A percentile compares a stretch with the other conserved stretches of the same genome.
These are phyloP conservation scores for Onychomys leucogaster DNA, from an alignment of 2,797 vertebrate species.

Conservation along the genomic window DNA sequence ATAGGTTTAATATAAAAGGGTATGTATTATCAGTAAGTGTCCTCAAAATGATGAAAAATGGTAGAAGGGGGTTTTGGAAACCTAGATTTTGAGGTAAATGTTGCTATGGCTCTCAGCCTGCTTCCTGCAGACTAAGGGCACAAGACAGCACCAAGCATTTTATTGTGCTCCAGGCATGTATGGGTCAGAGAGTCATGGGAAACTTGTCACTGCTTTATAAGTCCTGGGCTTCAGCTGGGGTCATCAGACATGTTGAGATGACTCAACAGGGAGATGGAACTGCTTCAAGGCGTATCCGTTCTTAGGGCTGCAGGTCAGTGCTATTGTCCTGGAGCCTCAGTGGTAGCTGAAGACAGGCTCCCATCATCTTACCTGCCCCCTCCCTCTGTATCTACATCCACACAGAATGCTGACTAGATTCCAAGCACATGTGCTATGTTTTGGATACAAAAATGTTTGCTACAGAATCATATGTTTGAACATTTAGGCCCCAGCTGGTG, in stretches of 20 bases:
- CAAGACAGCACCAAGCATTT: not conserved
- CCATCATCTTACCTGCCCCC: not conserved
- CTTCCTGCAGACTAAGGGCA: not conserved
- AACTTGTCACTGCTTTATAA: not conserved
- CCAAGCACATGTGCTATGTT: not conserved
- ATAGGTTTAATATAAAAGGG: not conserved
- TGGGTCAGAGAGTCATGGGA: not conserved
- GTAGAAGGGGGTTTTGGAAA: slow-evolving; percentile 22
- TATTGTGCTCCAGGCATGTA: not conserved
- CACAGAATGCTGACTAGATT: not conserved
- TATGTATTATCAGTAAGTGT: not conserved
- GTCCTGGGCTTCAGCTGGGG: not conserved
- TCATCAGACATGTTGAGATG: not conserved
- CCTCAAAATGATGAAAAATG: not conserved
- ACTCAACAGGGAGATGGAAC: not conserved
- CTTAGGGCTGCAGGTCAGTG: fast-evolving
- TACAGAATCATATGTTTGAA: not conserved
- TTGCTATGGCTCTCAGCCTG: not conserved
- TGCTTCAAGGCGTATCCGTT: not conserved
- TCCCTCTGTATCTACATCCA: not conserved
- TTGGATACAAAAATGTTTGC: too few relatives aligned
- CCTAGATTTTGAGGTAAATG: not conserved
- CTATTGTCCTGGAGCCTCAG: too few relatives aligned
- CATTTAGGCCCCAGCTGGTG: not conserved
- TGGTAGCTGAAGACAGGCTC: not conserved